These are phyloP conservation scores for Phyllostomus discolor DNA, from an alignment of 2,113 vertebrate genomes.

Conservation along the genomic window DNA sequence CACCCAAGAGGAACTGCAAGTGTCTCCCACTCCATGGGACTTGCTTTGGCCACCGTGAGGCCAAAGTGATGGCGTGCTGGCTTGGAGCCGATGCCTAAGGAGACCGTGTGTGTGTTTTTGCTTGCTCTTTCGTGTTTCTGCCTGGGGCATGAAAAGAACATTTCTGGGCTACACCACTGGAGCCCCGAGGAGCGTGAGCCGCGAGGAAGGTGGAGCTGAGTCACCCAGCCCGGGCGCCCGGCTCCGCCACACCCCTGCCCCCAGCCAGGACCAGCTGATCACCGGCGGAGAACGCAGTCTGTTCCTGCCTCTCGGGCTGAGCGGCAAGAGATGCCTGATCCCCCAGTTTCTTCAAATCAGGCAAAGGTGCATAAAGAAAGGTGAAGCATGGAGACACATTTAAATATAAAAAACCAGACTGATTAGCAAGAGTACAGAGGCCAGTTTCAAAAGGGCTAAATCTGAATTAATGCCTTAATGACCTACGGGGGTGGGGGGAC, in stretches of 20 bases:
- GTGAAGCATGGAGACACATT: neutral
- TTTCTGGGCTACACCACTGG: neutral
- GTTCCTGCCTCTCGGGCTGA: rapidly evolving
- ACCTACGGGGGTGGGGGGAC: too few species aligned
- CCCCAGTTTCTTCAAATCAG: neutral
- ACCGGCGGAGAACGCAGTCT: neutral
- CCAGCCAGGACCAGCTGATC: neutral
- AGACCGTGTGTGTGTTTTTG: neutral
- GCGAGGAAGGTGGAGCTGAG: neutral
- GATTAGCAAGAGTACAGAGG: neutral
- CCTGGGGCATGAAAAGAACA: neutral
- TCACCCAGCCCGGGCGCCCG: neutral
- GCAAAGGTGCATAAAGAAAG: neutral
- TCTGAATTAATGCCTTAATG: neutral
- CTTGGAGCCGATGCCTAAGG: neutral
- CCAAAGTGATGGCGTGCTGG: rapidly evolving
- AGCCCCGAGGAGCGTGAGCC: neutral
- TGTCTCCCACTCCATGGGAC: neutral
- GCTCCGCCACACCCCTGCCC: rapidly evolving
- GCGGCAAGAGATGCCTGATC: neutral
- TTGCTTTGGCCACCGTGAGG: neutral
- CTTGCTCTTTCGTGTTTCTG: neutral
- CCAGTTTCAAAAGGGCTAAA: neutral
- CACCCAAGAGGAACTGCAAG: rapidly evolving
- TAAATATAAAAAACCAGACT: neutral